Conservation (phyloP, 1,140 invertebrate species). For the Babylonia areolata region DNA sequence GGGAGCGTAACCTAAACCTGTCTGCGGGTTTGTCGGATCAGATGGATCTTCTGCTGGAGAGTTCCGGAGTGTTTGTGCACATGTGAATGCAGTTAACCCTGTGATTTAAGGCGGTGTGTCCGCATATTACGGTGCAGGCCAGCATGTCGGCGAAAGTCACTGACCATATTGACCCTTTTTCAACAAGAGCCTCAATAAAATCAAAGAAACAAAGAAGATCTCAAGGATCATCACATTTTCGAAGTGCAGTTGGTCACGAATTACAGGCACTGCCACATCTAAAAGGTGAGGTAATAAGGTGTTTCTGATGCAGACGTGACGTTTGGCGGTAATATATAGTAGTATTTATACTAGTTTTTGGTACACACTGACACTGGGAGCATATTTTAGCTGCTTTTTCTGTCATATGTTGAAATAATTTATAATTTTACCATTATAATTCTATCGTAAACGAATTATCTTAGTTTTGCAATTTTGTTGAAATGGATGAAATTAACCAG, state of each 20-base stretch:
- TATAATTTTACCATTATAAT: no score
- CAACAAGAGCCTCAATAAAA: slow-evolving; percentile 74
- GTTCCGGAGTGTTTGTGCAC: slow-evolving; percentile 41
- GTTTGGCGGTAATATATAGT: no score
- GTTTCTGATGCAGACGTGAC: no score
- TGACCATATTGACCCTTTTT: slow-evolving; percentile 75
- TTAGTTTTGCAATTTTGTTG: no score
- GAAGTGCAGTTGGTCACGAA: slow-evolving; percentile 75
- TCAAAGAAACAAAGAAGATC: slow-evolving; percentile 76
- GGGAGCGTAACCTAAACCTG: slow-evolving; percentile 50
- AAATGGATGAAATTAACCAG: no score
- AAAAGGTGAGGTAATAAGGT: slow-evolving; percentile 72
- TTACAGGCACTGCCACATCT: slow-evolving; percentile 74
- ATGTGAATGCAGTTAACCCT: slow-evolving; percentile 40
- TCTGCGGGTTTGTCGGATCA: slow-evolving; percentile 46
- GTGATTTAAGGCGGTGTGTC: slow-evolving; percentile 37
- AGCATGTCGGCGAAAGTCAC: slow-evolving; percentile 73
- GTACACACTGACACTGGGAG: no score
- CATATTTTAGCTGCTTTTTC: no score
- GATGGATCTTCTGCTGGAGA: slow-evolving; percentile 38
- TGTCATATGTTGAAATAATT: no score
- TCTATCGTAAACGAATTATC: no score
- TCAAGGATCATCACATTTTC: slow-evolving; percentile 76
- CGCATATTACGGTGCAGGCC: slow-evolving; percentile 20
- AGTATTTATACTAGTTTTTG: no score